A percentile compares a stretch with the other conserved stretches of the same genome.
These are phyloP conservation scores for Bombus waltoni DNA, from an alignment of 1,140 invertebrate genomes.

Conservation along the genomic window DNA sequence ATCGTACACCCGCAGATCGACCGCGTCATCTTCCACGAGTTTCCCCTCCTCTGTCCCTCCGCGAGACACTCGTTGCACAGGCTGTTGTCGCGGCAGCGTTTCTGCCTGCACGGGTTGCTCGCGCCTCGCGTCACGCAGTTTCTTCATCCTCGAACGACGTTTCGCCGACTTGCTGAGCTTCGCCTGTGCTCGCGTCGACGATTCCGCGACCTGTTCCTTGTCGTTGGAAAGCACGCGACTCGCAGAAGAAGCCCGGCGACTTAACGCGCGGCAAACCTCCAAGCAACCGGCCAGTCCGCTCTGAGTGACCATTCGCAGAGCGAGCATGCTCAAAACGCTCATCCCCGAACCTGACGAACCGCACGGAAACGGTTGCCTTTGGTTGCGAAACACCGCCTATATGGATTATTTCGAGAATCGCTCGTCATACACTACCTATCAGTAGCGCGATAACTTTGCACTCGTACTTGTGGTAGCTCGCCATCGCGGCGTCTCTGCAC, in stretches of 20 bases:
- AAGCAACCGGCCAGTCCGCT: slow-evolving; percentile 82
- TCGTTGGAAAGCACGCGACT: background rate
- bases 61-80: too few species aligned
- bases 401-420: background rate
- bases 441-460: slow-evolving; percentile 90
- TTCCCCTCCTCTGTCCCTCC: slow-evolving; percentile 49
- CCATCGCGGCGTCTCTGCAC: slow-evolving; percentile 87
- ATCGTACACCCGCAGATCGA: slow-evolving; percentile 83
- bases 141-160: slow-evolving; percentile 67
- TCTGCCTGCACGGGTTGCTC: fast-evolving
- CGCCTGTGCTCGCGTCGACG: background rate
- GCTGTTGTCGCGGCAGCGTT: background rate
- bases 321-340: slow-evolving; percentile 90
- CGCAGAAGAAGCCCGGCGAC: background rate
- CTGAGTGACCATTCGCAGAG: slow-evolving; percentile 89
- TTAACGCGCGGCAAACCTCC: slow-evolving; percentile 77
- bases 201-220: background rate
- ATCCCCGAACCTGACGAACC: slow-evolving; percentile 87
- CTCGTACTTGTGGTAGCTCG: slow-evolving; percentile 91
- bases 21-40: slow-evolving; percentile 51
- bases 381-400: background rate
- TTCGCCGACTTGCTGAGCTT: slow-evolving; percentile 69
- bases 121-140: slow-evolving; percentile 67
- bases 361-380: too few species aligned
- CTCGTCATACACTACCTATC: slow-evolving; percentile 82